Conservation (phyloP, 2,888 invertebrate species). For the Callimorpha dominula region DNA sequence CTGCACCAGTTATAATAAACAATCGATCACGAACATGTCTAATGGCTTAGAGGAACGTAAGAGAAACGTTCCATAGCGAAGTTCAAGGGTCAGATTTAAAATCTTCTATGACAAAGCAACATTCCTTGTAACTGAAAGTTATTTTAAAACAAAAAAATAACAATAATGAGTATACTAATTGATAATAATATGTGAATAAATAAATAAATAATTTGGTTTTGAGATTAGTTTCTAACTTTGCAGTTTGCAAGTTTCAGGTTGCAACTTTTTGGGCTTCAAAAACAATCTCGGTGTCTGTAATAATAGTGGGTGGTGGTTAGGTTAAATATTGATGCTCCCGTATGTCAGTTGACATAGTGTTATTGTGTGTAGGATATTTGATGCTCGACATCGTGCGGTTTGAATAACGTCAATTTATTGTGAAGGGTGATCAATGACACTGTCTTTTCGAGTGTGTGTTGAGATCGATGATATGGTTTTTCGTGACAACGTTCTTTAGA, state of each 20-base stretch:
- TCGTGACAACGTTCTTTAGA: conserved; percentile 10
- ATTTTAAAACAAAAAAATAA: background rate
- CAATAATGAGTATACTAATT: background rate
- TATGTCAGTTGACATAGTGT: conserved; percentile 47
- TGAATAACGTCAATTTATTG: conserved; percentile 35
- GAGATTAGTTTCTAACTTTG: too few species aligned
- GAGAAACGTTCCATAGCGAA: conserved; percentile 49
- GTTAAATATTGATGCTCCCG: conserved; percentile 47
- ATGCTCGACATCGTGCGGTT: conserved; percentile 35
- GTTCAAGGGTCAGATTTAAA: conserved; percentile 44
- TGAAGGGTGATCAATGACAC: conserved; percentile 18
- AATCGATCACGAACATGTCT: conserved; percentile 73
- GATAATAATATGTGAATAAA: background rate
- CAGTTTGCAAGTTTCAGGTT: background rate
- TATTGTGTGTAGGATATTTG: conserved; percentile 36
- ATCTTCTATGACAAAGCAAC: conserved; percentile 11
- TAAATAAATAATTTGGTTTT: background rate
- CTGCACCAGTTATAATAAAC: conserved; percentile 63
- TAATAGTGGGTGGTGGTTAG: conserved; percentile 55
- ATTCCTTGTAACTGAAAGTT: background rate
- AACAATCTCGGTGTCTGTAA: conserved; percentile 58
- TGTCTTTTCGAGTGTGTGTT: conserved; percentile 8
- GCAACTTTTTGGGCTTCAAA: conserved; percentile 24
- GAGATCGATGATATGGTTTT: conserved; percentile 15
- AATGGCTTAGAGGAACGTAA: conserved; percentile 62